Evolutionary conservation across 2,888 invertebrate species (phyloP), one percentile per base, ranked within the genome.

Genomic region (Nomada goodeniana): DNA sequence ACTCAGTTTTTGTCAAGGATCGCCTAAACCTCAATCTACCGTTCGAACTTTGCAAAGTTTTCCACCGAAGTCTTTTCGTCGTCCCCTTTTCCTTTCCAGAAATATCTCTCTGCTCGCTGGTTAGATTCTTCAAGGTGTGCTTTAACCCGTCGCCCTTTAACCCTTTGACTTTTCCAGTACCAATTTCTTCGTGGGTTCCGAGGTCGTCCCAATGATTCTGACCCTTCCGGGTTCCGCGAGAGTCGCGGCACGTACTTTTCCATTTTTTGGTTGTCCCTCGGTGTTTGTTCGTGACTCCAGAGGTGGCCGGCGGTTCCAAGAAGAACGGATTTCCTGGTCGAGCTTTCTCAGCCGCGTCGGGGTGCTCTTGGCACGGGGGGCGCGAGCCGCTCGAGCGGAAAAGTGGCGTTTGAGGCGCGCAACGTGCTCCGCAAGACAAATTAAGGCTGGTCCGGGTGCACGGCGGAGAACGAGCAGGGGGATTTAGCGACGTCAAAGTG

Each of bases 361-460:
- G 71, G 59, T 76, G 74, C 70, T 78, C 82, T 78, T 80, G 88
- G 84, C 87, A 87, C 82, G 85, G 52, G 52, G 72, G 59, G 55
- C 64, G 64, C 70, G 23, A 57, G 65, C 69, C 73, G 87, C 71
- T 81, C 85, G 88, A 82, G 87, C 88, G 85, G 87, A 88, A 88
- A 88, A 88, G 88, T 88, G 88, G 85, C 82, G 86, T 82, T 88
- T 83, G 80, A 83, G 85, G 78, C 83, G 80, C 76, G 82, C 86
- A 85, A 85, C 86, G 89, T 82, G 80, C 84, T 69, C 84, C 60
- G 85, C 65, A 83, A 82, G 79, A 84, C 83, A 85, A 87, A 87
- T 84, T 86, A 88, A 82, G 84, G 77, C n/a, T 79, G 80, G 86
- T 67, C 80, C 72, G 77, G 73, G 64, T 75, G 73, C 72, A 68